phyloP scores from a whole-genome alignment of 2,888 invertebrate species.

The Elegia similella region DNA sequence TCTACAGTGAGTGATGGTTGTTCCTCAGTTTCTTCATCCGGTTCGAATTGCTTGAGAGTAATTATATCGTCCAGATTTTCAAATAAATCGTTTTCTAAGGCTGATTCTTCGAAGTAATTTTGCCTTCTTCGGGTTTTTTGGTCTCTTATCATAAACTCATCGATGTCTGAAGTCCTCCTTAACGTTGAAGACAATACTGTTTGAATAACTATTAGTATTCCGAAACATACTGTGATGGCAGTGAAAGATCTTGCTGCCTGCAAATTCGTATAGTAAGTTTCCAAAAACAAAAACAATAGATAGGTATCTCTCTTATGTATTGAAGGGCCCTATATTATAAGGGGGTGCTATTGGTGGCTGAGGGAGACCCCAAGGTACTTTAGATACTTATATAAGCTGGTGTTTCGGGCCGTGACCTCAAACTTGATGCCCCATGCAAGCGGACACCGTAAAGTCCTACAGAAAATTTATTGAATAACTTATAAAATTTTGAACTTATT shows the following conservation, averaged over 20 bases:
- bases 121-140: slow-evolving; percentile 55
- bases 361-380: too few species aligned
- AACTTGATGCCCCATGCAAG: too few species aligned
- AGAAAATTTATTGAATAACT: too few species aligned
- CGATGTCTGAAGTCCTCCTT: slow-evolving; percentile 42
- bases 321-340: too few species aligned
- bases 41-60: slow-evolving; percentile 38
- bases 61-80: slow-evolving; percentile 44
- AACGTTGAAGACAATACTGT: slow-evolving; percentile 46
- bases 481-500: too few species aligned
- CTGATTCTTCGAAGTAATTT: slow-evolving; percentile 55
- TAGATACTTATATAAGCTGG: too few species aligned
- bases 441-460: too few species aligned
- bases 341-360: too few species aligned
- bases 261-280: slow-evolving; percentile 29
- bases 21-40: slow-evolving; percentile 49
- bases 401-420: too few species aligned
- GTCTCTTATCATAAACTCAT: slow-evolving; percentile 56
- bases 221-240: slow-evolving; percentile 44
- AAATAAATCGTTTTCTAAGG: slow-evolving; percentile 44
- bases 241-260: slow-evolving; percentile 48
- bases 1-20: slow-evolving; percentile 63
- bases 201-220: slow-evolving; percentile 48
- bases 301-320: too few species aligned
- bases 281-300: not conserved